Evolutionary conservation across 2,888 invertebrate species (phyloP).

Genomic region (Lucinisca nassula): DNA sequence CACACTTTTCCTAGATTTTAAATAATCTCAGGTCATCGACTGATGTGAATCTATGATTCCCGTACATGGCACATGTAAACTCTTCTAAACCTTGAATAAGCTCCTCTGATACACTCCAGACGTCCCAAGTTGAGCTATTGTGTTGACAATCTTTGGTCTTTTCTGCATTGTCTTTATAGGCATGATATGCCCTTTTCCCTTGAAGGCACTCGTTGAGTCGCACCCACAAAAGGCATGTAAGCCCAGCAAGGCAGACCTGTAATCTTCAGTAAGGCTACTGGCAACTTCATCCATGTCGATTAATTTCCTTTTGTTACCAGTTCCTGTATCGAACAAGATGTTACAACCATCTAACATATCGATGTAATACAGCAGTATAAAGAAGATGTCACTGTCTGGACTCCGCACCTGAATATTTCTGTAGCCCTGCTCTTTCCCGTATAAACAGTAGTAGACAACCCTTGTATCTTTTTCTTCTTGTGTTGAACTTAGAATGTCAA

Average conservation of each 20-base stretch:
- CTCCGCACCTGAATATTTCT: slow-evolving; percentile 25
- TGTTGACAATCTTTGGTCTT: too few species aligned
- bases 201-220: slow-evolving; percentile 45
- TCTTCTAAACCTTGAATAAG: too few species aligned
- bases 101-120: too few species aligned
- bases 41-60: too few species aligned
- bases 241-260: slow-evolving; percentile 32
- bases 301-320: slow-evolving; percentile 41
- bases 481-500: slow-evolving; percentile 32
- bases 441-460: slow-evolving; percentile 43
- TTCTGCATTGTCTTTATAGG: too few species aligned
- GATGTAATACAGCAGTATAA: slow-evolving; percentile 48
- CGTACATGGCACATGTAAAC: too few species aligned
- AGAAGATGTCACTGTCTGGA: slow-evolving; percentile 55
- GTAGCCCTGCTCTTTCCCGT: slow-evolving; percentile 43
- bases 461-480: slow-evolving; percentile 47
- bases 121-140: too few species aligned
- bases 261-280: neutral
- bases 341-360: neutral
- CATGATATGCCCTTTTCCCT: too few species aligned
- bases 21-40: too few species aligned
- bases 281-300: slow-evolving; percentile 1
- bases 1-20: too few species aligned
- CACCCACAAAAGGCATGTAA: slow-evolving; percentile 49
- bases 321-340: slow-evolving; percentile 52